Base-by-base conservation (phyloP, 2,797 vertebrate species). In the Pseudomugil tenellus region DNA sequence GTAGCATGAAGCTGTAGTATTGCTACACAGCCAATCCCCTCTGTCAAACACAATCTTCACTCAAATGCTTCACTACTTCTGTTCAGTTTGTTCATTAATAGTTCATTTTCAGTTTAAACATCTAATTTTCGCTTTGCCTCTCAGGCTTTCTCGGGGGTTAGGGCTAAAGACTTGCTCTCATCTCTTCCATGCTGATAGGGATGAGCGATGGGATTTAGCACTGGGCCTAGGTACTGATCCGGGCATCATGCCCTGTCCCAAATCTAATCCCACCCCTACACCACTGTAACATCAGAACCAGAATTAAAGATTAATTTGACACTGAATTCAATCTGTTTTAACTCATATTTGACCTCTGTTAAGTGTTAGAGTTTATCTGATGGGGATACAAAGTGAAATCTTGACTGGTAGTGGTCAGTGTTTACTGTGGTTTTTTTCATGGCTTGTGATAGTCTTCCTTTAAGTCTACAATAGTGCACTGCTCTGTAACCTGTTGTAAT, bases 131-230 rank as follows among this genome's bases (percentile, higher is more conserved):
- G 37, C 63, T 72, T 65, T 62, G 26, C 54, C 26, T 49, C 51
- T 41, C 34, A 37, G 57, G 49, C 26, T 43, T 77, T 70, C 72
- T 69, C 57, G 54, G 28, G 2, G 43, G 59, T 28, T 35, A 21
- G 59, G 41, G 55, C 52, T 58, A 70, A 79, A 76, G 63, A 70
- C 71, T 32, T 21, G 19, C 74, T 70, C 79, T 79, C 79, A 72
- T 79, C 77, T 82, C 70, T 31, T 79, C 72, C 72, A 68, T 71
- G 78, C 77, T 76, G 81, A 85, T 80, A 62, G 74, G 71, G 83
- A 84, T 87, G 80, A 89, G 68, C 34, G 70, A 65, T 80, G 70
- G 79, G 88, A 88, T 91, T 89, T 87, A 86, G 83, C 79, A 35
- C 56, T 64, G 78, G 84, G 84, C 75, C 82, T 73, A 72, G 87